A percentile compares a stretch with the other conserved stretches of the same genome.
These are phyloP conservation scores for Mechanitis mazaeus DNA, from an alignment of 2,888 invertebrate genomes.

Conservation along the genomic window DNA sequence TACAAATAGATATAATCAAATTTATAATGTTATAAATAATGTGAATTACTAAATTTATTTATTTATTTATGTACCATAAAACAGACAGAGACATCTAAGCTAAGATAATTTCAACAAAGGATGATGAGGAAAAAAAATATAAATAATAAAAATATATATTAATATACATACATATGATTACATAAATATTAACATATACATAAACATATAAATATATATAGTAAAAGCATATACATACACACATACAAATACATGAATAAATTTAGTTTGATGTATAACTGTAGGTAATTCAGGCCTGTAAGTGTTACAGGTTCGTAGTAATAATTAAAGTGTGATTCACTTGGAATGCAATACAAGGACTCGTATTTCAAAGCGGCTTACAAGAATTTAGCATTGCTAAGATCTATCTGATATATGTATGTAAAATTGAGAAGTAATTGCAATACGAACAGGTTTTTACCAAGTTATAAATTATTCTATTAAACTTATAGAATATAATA, in stretches of 20 bases:
- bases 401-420: slow-evolving; percentile 23
- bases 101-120: too few relatives aligned
- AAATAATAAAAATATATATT: too few relatives aligned
- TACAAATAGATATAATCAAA: too few relatives aligned
- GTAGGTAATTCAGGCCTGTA: slow-evolving; percentile 47
- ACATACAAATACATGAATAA: slow-evolving; percentile 17
- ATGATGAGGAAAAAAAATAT: too few relatives aligned
- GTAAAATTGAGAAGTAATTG: slow-evolving; percentile 20
- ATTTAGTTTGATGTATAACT: slow-evolving; percentile 56
- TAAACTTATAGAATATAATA: background rate
- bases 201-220: too few relatives aligned
- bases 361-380: slow-evolving; percentile 32
- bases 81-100: too few relatives aligned
- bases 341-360: slow-evolving; percentile 30
- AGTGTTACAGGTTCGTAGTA: slow-evolving; percentile 45
- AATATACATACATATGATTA: background rate
- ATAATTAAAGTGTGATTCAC: slow-evolving; percentile 52
- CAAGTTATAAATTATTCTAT: background rate
- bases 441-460: slow-evolving; percentile 1
- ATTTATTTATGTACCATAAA: too few relatives aligned
- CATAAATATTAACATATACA: too few relatives aligned
- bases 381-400: slow-evolving; percentile 30
- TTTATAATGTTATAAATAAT: too few relatives aligned
- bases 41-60: too few relatives aligned
- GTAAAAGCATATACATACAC: background rate